Conservation (phyloP, 2,797 vertebrate species). For the Darevskia mixta region DNA sequence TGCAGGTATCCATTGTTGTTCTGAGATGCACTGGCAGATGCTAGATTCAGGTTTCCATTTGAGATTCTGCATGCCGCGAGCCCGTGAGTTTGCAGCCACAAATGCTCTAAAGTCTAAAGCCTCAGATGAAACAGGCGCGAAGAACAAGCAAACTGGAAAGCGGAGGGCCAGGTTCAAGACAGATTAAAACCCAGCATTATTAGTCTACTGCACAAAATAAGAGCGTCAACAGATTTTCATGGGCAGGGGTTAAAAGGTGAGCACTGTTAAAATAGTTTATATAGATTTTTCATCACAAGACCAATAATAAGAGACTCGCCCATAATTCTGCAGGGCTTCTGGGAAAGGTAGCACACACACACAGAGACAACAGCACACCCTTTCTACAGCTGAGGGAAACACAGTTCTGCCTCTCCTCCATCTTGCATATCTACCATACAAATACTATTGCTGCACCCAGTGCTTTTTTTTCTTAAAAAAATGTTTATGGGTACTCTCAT, state of each 20-base stretch:
- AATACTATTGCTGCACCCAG: background rate
- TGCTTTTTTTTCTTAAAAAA: too few species aligned
- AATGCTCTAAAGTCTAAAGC: background rate
- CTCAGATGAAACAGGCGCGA: background rate
- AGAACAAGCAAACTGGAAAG: background rate
- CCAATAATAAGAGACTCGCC: background rate
- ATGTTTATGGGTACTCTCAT: too few species aligned
- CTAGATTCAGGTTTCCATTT: background rate
- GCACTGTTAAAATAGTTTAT: background rate
- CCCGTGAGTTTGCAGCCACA: too few species aligned
- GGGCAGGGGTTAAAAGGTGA: background rate
- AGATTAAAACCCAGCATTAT: slow-evolving; percentile 1
- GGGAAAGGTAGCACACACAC: background rate
- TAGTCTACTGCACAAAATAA: background rate
- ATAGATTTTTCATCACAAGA: background rate
- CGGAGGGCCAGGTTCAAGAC: background rate
- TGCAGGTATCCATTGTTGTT: too few species aligned
- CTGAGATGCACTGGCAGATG: background rate
- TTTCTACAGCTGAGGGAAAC: background rate
- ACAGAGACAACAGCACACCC: background rate
- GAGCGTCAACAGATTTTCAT: background rate
- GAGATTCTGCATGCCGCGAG: background rate
- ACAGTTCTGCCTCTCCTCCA: background rate
- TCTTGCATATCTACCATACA: background rate
- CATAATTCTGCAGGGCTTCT: background rate